Base-by-base conservation (phyloP, 2,888 invertebrate species). In the Protophormia terraenovae region DNA sequence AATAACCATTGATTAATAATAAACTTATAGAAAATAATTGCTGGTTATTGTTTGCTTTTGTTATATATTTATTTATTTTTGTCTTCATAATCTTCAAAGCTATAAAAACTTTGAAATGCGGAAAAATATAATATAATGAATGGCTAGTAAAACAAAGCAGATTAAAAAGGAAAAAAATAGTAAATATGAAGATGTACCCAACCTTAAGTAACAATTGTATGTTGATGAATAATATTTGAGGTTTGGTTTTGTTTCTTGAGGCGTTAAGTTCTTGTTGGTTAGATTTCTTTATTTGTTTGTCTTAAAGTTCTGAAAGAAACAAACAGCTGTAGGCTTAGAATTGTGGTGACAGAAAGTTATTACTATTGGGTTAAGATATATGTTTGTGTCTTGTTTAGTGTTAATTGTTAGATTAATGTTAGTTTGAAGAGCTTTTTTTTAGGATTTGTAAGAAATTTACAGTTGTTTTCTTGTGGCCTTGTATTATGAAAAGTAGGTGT, bases 1-100 rank as follows among this genome's bases (percentile, higher is more conserved):
- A 78, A 78, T 73, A 67, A 62, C 53, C 67, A 83, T 73, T 67
- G 73, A 78, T 83, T 83, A 73, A 55, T 67, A 67, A 62, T 19
- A 53, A 41, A 75, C 24, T 38, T 62, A n/a, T 35, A 58, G 10
- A 29, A 62, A 83, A 75, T 83, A 78, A 78, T 78, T 83, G 41
- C 19, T 1, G 53, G 73, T 69, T 73, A 66, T 76, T 60, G 58
- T 41, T 83, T 6, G 16, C 10, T 41, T n/a, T 35, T 55, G 32
- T 45, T 69, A 50, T 12, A 53, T 4, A 45, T 45, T 67, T 55
- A n/a, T n/a, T n/a, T n/a, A n/a, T n/a, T n/a, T n/a, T n/a, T n/a
- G n/a, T n/a, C n/a, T n/a, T n/a, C n/a, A n/a, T n/a, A n/a, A n/a
- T n/a, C n/a, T n/a, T n/a, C n/a, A n/a, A n/a, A n/a, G n/a, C n/a